Percentiles rank a stretch among this genome's conserved stretches.
Conservation (phyloP, 2,797 vertebrate species). For the Leptoclinus maculatus region DNA sequence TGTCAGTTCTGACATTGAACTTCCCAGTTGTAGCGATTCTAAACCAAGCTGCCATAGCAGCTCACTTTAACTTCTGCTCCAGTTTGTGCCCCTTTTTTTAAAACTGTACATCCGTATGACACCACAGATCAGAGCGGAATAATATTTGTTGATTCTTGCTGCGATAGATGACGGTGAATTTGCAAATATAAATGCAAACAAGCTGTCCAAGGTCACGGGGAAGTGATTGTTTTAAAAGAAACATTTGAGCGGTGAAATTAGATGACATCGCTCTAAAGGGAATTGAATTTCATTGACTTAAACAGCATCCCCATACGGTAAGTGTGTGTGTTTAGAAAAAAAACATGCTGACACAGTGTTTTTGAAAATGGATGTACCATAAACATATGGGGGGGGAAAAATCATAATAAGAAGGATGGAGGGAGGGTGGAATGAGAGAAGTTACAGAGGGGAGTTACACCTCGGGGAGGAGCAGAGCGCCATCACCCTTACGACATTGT, state of each 20-base stretch:
- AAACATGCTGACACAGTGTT: slow-evolving; percentile 55
- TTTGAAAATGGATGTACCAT: slow-evolving; percentile 36
- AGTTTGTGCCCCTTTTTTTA: not conserved
- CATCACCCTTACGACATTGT: slow-evolving; percentile 63
- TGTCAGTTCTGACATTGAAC: not conserved
- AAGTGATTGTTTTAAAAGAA: slow-evolving; percentile 39
- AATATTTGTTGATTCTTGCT: slow-evolving; percentile 18
- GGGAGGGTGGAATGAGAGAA: slow-evolving; percentile 24
- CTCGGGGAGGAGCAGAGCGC: slow-evolving; percentile 45
- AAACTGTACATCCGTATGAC: not conserved
- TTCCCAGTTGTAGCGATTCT: not conserved
- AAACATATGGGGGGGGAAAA: not conserved
- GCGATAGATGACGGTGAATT: slow-evolving; percentile 21
- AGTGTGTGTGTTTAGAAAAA: slow-evolving; percentile 23
- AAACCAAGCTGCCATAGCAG: not conserved
- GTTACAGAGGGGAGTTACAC: slow-evolving; percentile 35
- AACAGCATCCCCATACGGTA: slow-evolving; percentile 18
- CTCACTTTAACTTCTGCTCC: not conserved
- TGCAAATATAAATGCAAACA: slow-evolving; percentile 42
- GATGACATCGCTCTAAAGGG: slow-evolving; percentile 30
- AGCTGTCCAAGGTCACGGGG: slow-evolving; percentile 35
- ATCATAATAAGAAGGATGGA: slow-evolving; percentile 26
- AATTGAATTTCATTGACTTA: slow-evolving; percentile 52
- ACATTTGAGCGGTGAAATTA: slow-evolving; percentile 47
- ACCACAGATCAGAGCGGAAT: not conserved